phyloP scores from a whole-genome alignment of 2,797 vertebrate genomes.

The Melanotaenia parkinsoni region DNA sequence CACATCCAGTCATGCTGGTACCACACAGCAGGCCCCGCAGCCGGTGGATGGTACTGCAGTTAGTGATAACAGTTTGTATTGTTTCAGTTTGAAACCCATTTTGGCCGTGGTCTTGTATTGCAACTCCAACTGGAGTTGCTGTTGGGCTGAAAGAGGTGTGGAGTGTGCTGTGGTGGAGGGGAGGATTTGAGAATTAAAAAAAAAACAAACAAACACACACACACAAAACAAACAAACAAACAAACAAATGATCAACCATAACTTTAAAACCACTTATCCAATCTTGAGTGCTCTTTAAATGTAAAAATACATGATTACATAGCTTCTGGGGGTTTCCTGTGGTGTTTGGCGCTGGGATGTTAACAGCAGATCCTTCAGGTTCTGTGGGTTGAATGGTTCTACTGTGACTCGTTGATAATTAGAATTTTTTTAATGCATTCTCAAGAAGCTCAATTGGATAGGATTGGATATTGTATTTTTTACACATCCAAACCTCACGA shows the following conservation, averaged over 20 bases:
- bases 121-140: conserved; percentile 50
- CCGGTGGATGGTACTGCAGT: conserved; percentile 72
- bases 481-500: too few species aligned
- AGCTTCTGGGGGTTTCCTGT: background rate
- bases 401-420: too few species aligned
- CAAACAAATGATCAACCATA: background rate
- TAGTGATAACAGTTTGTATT: conserved; percentile 68
- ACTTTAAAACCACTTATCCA: background rate
- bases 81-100: conserved; percentile 53
- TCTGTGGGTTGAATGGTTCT: background rate
- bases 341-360: background rate
- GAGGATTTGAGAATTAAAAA: conserved; percentile 5
- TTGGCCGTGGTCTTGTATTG: conserved; percentile 50
- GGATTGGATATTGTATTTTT: too few species aligned
- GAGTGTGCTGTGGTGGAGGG: background rate
- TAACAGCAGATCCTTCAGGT: background rate
- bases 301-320: background rate
- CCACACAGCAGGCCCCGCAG: conserved; percentile 59
- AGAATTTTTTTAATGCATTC: too few species aligned
- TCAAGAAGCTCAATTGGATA: background rate
- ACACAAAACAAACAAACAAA: background rate
- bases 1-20: conserved; percentile 65
- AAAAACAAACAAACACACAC: background rate
- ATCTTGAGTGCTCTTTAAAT: background rate
- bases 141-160: conserved; percentile 25